Percentiles rank a stretch among this genome's conserved stretches.
Evolutionary conservation across 2,888 invertebrate genomes (phyloP).

Genomic region (Blastobasis adustella): DNA sequence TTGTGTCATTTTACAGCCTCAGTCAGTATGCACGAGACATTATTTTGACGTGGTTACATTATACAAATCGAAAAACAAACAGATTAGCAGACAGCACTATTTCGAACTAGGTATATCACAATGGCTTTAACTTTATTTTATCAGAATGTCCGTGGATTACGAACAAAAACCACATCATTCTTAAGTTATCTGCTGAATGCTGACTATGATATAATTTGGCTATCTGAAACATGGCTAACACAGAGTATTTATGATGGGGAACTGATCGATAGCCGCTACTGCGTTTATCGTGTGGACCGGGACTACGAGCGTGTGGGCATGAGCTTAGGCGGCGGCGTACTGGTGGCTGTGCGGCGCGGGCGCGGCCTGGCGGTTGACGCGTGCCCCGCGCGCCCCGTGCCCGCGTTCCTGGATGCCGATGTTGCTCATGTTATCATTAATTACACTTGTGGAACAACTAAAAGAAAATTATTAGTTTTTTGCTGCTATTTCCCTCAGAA

Average conservation of each 20-base stretch:
- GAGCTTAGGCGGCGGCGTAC: constrained; percentile 2
- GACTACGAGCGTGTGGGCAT: background rate
- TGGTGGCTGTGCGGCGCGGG: constrained; percentile 2
- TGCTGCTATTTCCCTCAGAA: constrained; percentile 3
- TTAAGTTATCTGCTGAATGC: background rate
- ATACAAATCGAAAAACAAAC: no score
- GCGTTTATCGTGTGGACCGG: constrained; percentile 5
- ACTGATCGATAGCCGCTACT: constrained; percentile 3
- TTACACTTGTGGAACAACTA: background rate
- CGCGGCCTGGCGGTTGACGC: background rate
- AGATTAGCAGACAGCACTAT: no score
- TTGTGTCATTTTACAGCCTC: no score
- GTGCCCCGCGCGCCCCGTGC: background rate
- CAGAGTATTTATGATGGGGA: constrained; percentile 6
- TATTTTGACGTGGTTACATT: no score
- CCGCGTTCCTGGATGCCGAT: background rate
- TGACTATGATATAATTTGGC: constrained; percentile 4
- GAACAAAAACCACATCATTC: constrained; percentile 6
- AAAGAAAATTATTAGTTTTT: background rate
- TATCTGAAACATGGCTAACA: constrained; percentile 7
- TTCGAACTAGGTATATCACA: no score
- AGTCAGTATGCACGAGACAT: no score
- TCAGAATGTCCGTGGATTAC: constrained; percentile 9
- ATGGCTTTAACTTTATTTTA: constrained; percentile 1
- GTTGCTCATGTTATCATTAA: background rate